Evolutionary conservation across 2,888 invertebrate species (phyloP), one percentile per base, ranked within the genome.

Genomic region (Sminthurides aquaticus): DNA sequence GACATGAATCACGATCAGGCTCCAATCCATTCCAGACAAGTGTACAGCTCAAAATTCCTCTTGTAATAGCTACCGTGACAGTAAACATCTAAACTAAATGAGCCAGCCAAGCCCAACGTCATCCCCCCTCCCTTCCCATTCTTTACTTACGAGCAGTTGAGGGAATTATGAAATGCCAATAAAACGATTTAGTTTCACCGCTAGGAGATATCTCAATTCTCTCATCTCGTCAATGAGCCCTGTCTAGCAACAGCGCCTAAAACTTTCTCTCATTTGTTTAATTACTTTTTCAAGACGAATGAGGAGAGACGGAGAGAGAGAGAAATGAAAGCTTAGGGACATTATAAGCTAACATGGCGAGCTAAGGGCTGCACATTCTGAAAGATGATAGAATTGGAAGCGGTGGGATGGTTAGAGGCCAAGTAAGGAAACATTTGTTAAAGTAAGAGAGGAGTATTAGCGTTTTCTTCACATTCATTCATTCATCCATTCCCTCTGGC

Each of bases 401-500:
- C 43, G 43, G 43, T 5, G n/a, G n/a, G n/a, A n/a, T n/a, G n/a
- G n/a, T n/a, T n/a, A n/a, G 5, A 34, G 43, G 43, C 43, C 43
- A 34, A 5, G 15, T 11, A n/a, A n/a, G n/a, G n/a, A 34, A 15
- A 15, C 43, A 34, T 34, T 34, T 34, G 43, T 34, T 34, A 5
- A 34, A 34, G 43, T 34, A 34, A 34, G 8, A 34, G 8, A 34
- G 8, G 15, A 34, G 43, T 34, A 34, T 34, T 34, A 34, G 15
- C 43, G 43, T 34, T 34, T n/a, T 34, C 43, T 34, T 15, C 43
- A 11, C 43, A 34, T 15, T 34, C 43, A 34, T 34, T 15, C 43
- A 34, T 34, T 34, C 43, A 34, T 15, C 15, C 43, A 34, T 34
- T 69, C 64, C 67, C 67, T 65, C 66, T 69, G 56, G 18, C 56